phyloP scores from a whole-genome alignment of 2,113 vertebrate genomes.

The Chloebia gouldiae region DNA sequence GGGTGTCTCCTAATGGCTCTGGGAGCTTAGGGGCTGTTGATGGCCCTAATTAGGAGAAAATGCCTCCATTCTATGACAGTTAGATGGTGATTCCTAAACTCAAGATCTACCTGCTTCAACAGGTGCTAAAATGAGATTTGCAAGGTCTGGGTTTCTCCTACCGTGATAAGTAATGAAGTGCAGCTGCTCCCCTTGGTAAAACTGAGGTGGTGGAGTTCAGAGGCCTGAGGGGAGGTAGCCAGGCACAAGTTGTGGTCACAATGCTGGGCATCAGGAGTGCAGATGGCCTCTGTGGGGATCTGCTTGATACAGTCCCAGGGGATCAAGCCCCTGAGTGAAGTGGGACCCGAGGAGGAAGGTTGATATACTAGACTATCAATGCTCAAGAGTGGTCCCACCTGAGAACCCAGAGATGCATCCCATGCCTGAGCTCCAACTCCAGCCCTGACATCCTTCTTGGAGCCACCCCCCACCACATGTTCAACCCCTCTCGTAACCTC shows the following conservation, averaged over 20 bases:
- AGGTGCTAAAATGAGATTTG: not conserved
- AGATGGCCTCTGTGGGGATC: not conserved
- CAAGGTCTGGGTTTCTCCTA: not conserved
- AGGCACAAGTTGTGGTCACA: not conserved
- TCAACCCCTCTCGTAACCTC: not conserved
- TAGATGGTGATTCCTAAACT: not conserved
- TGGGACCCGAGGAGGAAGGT: not conserved
- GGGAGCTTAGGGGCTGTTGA: not conserved
- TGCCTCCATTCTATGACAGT: not conserved
- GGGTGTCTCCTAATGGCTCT: not conserved
- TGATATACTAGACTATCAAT: not conserved
- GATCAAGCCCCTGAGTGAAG: not conserved
- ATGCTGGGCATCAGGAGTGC: fast-evolving
- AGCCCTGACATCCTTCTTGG: not conserved
- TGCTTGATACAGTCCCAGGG: not conserved
- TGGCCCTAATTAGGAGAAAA: not conserved
- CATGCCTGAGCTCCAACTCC: not conserved
- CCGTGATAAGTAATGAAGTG: not conserved
- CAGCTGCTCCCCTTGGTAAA: not conserved
- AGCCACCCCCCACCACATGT: too few relatives aligned
- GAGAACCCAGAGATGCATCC: not conserved
- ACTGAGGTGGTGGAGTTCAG: not conserved
- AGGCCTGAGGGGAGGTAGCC: not conserved
- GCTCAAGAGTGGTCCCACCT: not conserved
- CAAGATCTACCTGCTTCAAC: not conserved